These are phyloP conservation scores for Bombus fervidus DNA, from an alignment of 1,140 invertebrate genomes.

Conservation along the genomic window DNA sequence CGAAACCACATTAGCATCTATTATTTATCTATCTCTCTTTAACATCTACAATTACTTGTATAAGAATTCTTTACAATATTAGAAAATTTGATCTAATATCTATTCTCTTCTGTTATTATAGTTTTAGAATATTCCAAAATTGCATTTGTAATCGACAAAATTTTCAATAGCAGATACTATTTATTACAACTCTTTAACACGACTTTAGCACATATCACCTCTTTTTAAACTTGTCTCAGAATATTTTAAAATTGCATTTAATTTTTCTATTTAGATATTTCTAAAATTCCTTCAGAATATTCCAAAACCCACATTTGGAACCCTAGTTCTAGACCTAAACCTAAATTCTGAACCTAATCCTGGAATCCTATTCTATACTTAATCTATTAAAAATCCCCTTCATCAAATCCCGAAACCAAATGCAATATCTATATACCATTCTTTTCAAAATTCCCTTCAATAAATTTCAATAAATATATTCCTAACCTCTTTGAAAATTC, in stretches of 20 bases:
- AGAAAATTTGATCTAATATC: not conserved
- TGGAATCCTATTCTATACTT: not conserved
- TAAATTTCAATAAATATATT: not conserved
- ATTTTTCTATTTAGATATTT: not conserved
- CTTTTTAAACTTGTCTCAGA: too few species aligned
- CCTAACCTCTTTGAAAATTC: not conserved
- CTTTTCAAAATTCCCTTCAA: not conserved
- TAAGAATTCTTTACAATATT: not conserved
- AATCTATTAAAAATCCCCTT: not conserved
- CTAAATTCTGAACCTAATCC: not conserved
- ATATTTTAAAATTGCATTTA: not conserved
- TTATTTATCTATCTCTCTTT: not conserved
- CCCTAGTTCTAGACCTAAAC: not conserved
- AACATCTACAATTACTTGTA: too few species aligned
- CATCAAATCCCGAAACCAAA: too few species aligned
- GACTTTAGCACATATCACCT: too few species aligned
- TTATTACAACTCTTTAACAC: too few species aligned
- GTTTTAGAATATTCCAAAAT: too few species aligned
- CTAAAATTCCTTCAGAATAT: not conserved
- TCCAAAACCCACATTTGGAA: not conserved
- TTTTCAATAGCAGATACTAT: too few species aligned
- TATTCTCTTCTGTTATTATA: too few species aligned
- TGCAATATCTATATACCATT: not conserved
- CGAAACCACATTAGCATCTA: not conserved
- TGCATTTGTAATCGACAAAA: too few species aligned